Evolutionary conservation across 2,113 vertebrate genomes (phyloP), one percentile per base, ranked within the genome.

Genomic region (Bothrops jararaca): DNA sequence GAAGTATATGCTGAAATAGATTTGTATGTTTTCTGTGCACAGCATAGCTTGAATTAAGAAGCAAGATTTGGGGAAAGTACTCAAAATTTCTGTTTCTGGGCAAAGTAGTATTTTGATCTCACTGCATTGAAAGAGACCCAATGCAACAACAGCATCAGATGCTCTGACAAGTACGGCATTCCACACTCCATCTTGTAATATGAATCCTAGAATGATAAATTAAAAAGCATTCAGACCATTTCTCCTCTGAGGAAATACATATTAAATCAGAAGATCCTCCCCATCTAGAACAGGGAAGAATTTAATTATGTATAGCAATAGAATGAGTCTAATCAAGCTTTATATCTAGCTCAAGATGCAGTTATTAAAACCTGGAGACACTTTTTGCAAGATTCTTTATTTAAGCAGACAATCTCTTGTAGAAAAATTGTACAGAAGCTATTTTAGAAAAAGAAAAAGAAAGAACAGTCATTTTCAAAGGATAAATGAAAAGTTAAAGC

Each of bases 221-320:
- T 54, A 85, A 60, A 91, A 85, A 39, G 26, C n/a, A 92, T 86
- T 53, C 93, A 91, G 15, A 80, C 74, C 50, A 34, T 89, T 15
- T 12, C 58, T 91, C 23, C 89, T 58, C 74, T n/a, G 90, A 95
- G 15, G 92, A 93, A 1, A 42, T 0, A 26, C 86, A 58, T 91
- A 93, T 45, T 92, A 86, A 86, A 93, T 90, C 58, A 56, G 88
- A 92, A 93, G 50, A 87, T 94, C n/a, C 69, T 92, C 50, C 58
- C 56, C 91, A 90, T n/a, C 12, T 89, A 58, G 58, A 89, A 48
- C 64, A 11, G 85, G 9, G 18, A 89, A 92, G 34, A 92, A 86
- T 90, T 86, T 93, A 89, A 93, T 92, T 89, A 93, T 89, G 15
- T 91, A 22, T 91, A 89, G 91, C 69, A 94, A 64, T 69, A 29